Base-by-base conservation (phyloP, 2,888 invertebrate species). In the Bombylius discolor region DNA sequence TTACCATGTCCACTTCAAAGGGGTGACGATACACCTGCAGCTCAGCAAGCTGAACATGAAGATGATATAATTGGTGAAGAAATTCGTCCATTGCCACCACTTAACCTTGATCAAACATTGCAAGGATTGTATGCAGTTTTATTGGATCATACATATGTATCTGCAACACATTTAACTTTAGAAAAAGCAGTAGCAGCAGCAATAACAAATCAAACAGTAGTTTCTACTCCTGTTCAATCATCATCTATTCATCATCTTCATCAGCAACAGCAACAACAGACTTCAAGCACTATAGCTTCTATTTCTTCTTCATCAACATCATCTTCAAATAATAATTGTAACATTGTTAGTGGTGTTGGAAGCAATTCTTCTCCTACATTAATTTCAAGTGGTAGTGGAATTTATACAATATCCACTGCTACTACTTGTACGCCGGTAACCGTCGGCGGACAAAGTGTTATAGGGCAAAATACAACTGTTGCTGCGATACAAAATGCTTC, bases 61-160 rank as follows among this genome's bases (percentile, higher is more conserved):
- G 74, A 74, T 47, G 74, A 74, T 56, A 63, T 73, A 23, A 71
- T 69, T 59, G 73, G 73, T 54, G 72, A 72, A 57, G 74, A 74
- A 61, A 67, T 73, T 53, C 68, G 73, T 34, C 74, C 74, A 12
- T 64, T 66, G 49, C 72, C 73, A 4, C 69, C 72, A 23, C 66
- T 61, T 47, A 71, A 73, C 5, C 67, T 67, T 47, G 73, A 74
- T 60, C 51, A 67, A 42, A 67, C 70, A 14, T 51, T 73, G 54
- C 70, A 70, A 58, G 67, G 67, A 47, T 51, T 74, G 36, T 71
- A 74, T 61, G 71, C 72, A 23, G 67, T 73, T 5, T 62, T 70
- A 58, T 70, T 71, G 58, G 74, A 74, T 67, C 74, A 74, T 47
- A 74, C 73, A 0, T 74, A 74, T 59, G 72, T 68, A 5, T 65